A percentile compares a stretch with the other conserved stretches of the same genome.
Evolutionary conservation across 2,888 invertebrate species (phyloP).

Genomic region (Cephus runcator): DNA sequence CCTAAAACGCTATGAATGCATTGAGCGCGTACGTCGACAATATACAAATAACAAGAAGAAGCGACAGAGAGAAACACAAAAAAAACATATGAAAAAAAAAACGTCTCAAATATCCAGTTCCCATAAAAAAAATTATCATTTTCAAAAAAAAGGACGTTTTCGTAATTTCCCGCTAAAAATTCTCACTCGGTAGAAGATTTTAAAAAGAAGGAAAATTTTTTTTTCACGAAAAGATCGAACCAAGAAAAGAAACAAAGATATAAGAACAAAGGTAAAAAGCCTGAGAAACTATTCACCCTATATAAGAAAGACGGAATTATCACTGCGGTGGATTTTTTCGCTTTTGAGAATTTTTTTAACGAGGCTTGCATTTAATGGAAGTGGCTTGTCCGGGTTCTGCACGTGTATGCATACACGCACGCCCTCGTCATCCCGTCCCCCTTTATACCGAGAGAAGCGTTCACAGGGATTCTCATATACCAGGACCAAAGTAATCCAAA

Average conservation of each 20-base stretch:
- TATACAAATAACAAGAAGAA: background rate
- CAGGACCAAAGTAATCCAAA: background rate
- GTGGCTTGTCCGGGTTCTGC: conserved; percentile 4
- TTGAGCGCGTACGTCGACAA: background rate
- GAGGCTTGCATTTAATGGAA: conserved; percentile 19
- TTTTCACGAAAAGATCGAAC: background rate
- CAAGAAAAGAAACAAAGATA: background rate
- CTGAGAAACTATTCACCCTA: background rate
- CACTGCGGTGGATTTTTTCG: background rate
- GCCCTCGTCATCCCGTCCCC: background rate
- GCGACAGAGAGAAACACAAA: background rate
- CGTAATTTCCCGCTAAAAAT: background rate
- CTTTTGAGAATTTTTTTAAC: conserved; percentile 21
- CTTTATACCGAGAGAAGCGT: background rate
- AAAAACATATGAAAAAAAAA: background rate
- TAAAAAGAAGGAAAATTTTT: background rate
- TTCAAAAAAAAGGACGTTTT: background rate
- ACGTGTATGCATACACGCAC: conserved; percentile 3
- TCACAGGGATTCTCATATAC: background rate
- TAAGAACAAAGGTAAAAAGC: no score
- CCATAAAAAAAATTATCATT: background rate
- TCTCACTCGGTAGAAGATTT: background rate
- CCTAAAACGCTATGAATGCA: background rate
- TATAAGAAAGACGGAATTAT: background rate
- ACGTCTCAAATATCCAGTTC: background rate